A percentile compares a stretch with the other conserved stretches of the same genome.
These are phyloP conservation scores for Astreopora myriophthalma DNA, from an alignment of 64 coral and sea anemone genomes.

Conservation along the genomic window DNA sequence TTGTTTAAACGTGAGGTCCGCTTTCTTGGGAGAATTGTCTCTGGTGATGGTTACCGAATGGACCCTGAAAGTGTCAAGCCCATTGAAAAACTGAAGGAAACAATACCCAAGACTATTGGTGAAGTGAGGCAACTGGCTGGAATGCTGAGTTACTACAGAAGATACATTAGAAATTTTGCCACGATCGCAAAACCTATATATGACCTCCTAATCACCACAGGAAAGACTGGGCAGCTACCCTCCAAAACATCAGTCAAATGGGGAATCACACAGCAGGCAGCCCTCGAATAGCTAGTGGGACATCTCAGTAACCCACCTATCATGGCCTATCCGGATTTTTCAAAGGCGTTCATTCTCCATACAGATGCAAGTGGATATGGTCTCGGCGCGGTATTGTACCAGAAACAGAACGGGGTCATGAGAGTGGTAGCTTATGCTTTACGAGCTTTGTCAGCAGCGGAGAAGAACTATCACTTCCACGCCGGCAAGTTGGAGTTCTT, in stretches of 20 bases:
- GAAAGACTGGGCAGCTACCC: not conserved
- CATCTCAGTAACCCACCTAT: not conserved
- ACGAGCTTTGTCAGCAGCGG: not conserved
- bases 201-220: not conserved
- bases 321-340: not conserved
- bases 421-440: not conserved
- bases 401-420: not conserved
- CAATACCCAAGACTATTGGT: too few species aligned
- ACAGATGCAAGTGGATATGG: not conserved
- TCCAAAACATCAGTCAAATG: not conserved
- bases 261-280: not conserved
- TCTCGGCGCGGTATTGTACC: not conserved
- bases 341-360: not conserved
- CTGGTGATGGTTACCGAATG: not conserved
- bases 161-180: too few species aligned
- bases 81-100: too few species aligned
- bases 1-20: conserved; percentile 11
- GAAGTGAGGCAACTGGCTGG: too few species aligned
- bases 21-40: not conserved
- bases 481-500: not conserved
- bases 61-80: too few species aligned
- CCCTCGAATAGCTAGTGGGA: not conserved
- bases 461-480: not conserved
- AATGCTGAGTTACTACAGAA: too few species aligned
- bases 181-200: conserved; percentile 34